Percentiles rank a stretch among this genome's conserved stretches.
Conservation (phyloP, 2,113 vertebrate genomes). For the Zosterops japonicus region DNA sequence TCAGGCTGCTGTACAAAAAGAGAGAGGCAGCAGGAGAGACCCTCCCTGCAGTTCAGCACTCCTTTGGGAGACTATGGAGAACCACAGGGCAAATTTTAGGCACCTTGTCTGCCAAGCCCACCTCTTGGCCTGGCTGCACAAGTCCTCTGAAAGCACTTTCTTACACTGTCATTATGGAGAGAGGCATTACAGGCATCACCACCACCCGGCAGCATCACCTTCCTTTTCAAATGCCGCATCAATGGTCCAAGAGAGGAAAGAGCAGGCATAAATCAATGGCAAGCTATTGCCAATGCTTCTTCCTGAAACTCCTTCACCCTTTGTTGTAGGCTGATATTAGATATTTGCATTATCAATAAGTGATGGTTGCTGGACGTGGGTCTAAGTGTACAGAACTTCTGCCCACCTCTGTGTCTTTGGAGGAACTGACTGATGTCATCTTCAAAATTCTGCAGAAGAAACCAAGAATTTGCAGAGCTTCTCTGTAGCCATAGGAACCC, state of each 20-base stretch:
- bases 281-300: not conserved
- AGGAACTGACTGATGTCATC: not conserved
- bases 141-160: slow-evolving; percentile 6
- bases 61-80: slow-evolving; percentile 39
- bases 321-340: not conserved
- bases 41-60: not conserved
- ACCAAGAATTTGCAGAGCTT: not conserved
- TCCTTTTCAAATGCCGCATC: not conserved
- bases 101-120: slow-evolving; percentile 22
- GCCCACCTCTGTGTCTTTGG: not conserved
- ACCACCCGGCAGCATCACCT: not conserved
- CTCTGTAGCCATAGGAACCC: not conserved
- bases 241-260: not conserved
- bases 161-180: not conserved
- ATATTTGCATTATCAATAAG: not conserved
- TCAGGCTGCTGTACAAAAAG: slow-evolving; percentile 54
- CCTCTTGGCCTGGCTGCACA: not conserved
- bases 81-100: slow-evolving; percentile 7
- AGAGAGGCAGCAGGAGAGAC: not conserved
- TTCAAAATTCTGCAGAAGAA: not conserved
- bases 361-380: not conserved
- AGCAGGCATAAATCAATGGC: not conserved
- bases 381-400: not conserved
- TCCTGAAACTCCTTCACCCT: slow-evolving; percentile 13
- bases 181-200: not conserved